Percentiles rank a stretch among this genome's conserved stretches.
These are phyloP conservation scores for Penaeus vannamei DNA, from an alignment of 1,140 invertebrate species.

Conservation along the genomic window DNA sequence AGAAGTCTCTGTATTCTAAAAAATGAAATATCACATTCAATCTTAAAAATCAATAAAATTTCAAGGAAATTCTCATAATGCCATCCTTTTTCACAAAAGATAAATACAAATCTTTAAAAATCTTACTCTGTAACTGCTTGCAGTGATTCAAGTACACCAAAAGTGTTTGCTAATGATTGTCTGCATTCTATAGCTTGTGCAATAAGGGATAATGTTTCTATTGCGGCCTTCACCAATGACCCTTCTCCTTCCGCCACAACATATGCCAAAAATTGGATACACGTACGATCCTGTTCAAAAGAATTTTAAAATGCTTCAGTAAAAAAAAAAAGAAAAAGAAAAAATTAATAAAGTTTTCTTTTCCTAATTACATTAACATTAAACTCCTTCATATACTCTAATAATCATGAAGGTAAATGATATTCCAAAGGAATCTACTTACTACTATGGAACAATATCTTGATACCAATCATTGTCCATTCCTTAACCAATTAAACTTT, in stretches of 20 bases:
- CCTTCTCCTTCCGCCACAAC: slow-evolving; percentile 67
- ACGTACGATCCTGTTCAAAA: slow-evolving; percentile 66
- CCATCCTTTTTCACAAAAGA: background rate
- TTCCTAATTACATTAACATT: background rate
- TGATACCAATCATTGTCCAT: too few relatives aligned
- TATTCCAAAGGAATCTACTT: too few relatives aligned
- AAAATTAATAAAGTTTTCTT: background rate
- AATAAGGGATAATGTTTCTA: slow-evolving; percentile 66
- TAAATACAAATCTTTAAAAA: background rate
- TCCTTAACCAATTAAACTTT: background rate
- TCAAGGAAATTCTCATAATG: background rate
- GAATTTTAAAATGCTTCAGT: background rate
- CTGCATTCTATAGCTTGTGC: slow-evolving; percentile 65
- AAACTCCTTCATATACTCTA: background rate
- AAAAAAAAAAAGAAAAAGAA: background rate
- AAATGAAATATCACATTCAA: too few relatives aligned
- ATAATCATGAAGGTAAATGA: too few relatives aligned
- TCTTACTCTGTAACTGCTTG: slow-evolving; percentile 67
- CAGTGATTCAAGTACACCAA: slow-evolving; percentile 68
- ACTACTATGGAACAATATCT: too few relatives aligned
- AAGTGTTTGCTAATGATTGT: slow-evolving; percentile 65
- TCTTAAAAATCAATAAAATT: too few relatives aligned
- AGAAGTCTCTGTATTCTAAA: too few relatives aligned
- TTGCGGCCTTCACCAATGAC: slow-evolving; percentile 58
- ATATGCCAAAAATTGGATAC: slow-evolving; percentile 68